Base-by-base conservation (phyloP, 2,888 invertebrate genomes). In the Tuberolachnus salignus region DNA sequence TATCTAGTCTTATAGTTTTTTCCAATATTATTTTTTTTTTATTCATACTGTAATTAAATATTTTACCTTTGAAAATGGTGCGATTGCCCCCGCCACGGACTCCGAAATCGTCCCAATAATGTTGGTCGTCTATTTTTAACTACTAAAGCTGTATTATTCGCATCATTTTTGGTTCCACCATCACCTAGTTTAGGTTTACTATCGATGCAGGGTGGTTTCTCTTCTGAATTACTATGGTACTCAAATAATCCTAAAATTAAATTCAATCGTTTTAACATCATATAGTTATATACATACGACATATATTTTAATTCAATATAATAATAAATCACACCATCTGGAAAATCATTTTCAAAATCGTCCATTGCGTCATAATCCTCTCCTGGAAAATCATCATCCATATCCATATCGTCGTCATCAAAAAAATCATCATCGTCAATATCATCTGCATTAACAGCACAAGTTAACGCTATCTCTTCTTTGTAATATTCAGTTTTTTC, bases 1-100 rank as follows among this genome's bases (percentile, higher is more conserved):
- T n/a, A n/a, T n/a, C n/a, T n/a, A n/a, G n/a, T n/a, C n/a, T n/a
- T n/a, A n/a, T n/a, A n/a, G n/a, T n/a, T n/a, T n/a, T n/a, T n/a
- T n/a, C n/a, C n/a, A n/a, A n/a, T 34, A 34, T 34, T 34, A 34
- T 34, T 34, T 6, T 34, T 34, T 34, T 34, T 34, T 34, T 26
- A 59, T 16, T 63, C 10, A 63, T 23, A 59, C 2, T 63, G 11
- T n/a, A 10, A n/a, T n/a, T n/a, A n/a, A 66, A 23, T 23, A 26
- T 13, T 44, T 23, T 53, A 78, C 78, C 23, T 78, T 51, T 69
- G 78, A 59, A 69, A 78, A 51, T 78, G 78, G 4, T 69, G 59
- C 3, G 51, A 26, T 1, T 23, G 59, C 3, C 26, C 59, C 3
- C 42, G 34, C 49, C 34, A 69, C 8, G 34, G 3, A 26, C 42